phyloP scores from a whole-genome alignment of 2,888 invertebrate species.

The Cartodere bifasciata region DNA sequence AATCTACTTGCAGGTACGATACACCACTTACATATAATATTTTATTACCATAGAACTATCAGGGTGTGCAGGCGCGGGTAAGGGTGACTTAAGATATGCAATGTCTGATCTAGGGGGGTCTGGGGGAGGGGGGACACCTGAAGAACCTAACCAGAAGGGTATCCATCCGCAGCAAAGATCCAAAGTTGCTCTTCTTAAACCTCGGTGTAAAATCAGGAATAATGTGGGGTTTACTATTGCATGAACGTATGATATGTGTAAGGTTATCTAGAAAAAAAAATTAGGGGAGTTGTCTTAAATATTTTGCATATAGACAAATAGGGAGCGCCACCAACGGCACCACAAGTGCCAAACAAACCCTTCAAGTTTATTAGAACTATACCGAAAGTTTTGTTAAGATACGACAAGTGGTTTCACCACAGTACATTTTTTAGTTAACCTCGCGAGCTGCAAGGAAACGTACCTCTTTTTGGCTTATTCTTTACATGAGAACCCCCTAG shows the following conservation, averaged over 20 bases:
- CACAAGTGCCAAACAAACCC: too few species aligned
- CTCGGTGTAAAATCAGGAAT: conserved; percentile 66
- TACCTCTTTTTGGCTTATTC: too few species aligned
- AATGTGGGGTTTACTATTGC: conserved; percentile 74
- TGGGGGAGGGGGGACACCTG: conserved; percentile 43
- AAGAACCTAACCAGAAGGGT: conserved; percentile 29
- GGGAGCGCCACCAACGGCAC: too few species aligned
- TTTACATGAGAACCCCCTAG: too few species aligned
- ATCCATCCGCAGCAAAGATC: conserved; percentile 60
- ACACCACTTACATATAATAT: conserved; percentile 42
- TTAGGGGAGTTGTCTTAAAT: too few species aligned
- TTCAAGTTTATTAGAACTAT: too few species aligned
- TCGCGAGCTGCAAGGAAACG: too few species aligned
- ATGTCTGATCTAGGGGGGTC: conserved; percentile 47
- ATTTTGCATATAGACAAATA: too few species aligned
- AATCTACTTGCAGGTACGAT: conserved; percentile 21
- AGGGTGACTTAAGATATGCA: conserved; percentile 48
- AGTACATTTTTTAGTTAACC: too few species aligned
- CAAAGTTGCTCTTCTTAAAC: conserved; percentile 56
- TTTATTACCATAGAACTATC: conserved; percentile 42
- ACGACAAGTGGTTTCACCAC: too few species aligned
- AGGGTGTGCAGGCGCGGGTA: conserved; percentile 39
- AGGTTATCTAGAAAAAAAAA: conserved; percentile 51
- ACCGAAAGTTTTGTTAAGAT: too few species aligned
- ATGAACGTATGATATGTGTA: conserved; percentile 79